phyloP scores from a whole-genome alignment of 2,113 vertebrate species.

The Gopherus evgoodei region DNA sequence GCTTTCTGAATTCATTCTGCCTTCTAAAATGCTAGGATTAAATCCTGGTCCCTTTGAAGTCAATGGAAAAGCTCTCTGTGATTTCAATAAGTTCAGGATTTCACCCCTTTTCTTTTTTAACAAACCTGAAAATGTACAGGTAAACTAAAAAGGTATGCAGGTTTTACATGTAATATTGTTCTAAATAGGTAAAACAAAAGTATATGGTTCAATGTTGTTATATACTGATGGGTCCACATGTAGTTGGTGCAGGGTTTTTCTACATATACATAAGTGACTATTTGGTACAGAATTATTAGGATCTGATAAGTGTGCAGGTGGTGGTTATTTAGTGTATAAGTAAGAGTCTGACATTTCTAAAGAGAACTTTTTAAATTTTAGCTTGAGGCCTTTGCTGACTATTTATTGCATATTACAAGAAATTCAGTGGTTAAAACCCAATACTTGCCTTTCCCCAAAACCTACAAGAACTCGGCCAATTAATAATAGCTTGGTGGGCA shows the following conservation, averaged over 20 bases:
- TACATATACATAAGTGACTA: not conserved
- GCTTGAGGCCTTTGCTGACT: not conserved
- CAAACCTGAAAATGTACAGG: not conserved
- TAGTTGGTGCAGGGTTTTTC: not conserved
- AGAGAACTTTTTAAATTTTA: not conserved
- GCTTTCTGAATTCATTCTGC: not conserved
- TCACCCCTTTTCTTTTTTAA: not conserved
- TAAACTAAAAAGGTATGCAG: not conserved
- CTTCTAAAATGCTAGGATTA: not conserved
- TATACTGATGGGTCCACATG: not conserved
- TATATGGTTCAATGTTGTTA: not conserved
- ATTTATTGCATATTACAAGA: not conserved
- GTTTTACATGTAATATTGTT: not conserved
- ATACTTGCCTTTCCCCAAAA: not conserved
- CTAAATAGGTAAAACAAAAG: not conserved
- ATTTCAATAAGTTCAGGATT: not conserved
- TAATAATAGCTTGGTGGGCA: not conserved
- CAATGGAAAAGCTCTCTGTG: not conserved
- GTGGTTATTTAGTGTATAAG: not conserved
- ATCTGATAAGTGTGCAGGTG: accelerated
- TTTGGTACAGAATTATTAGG: not conserved
- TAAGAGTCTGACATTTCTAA: not conserved
- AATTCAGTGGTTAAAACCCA: not conserved
- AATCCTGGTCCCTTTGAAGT: not conserved
- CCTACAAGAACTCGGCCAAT: not conserved